Evolutionary conservation across 2,113 vertebrate genomes (phyloP), one percentile per base, ranked within the genome.

Genomic region (Dolichallabes microphthalmus): DNA sequence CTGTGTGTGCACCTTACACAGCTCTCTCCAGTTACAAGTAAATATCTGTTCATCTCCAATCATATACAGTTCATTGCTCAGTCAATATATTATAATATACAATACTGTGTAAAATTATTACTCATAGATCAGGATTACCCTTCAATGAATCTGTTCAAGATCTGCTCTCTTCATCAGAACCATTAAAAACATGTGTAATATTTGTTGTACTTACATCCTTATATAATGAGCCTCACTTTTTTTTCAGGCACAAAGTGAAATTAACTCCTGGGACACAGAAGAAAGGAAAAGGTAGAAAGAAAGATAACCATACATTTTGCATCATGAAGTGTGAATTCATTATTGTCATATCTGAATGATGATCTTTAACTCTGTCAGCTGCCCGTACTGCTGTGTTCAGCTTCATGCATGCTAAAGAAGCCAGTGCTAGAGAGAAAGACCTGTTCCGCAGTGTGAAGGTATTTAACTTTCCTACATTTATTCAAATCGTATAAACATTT

Each of bases 371-470:
- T 15, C 35, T 19, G 68, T 71, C 92, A 99, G 98, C 98, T 86
- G 97, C 98, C 20, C 97, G 98, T 86, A 98, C 97, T 0, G 97
- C 98, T 64, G 88, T 99, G 89, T 90, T 97, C 63, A 99, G 94
- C 87, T 99, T 99, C n/a, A 96, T 97, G 95, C 97, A 97, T 90
- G 96, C 94, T 87, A 98, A 92, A 92, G 98, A 99, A 80, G 88
- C 95, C 3, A 95, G 93, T 1, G 69, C 92, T 0, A 94, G 98
- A 90, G 98, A 99, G 57, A 99, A 97, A 88, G 98, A 99, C 60
- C 93, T 99, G 82, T 96, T 99, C 88, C 97, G 97, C 88, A 99
- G 98, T 0, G 97, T 99, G 0, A 99, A 99, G 97, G 98, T 98
- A 92, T 39, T 1, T 71, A 39, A 57, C 30, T 68, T 4, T 15